Base-by-base conservation (phyloP, 2,888 invertebrate species). In the Monoplex corrugatus region DNA sequence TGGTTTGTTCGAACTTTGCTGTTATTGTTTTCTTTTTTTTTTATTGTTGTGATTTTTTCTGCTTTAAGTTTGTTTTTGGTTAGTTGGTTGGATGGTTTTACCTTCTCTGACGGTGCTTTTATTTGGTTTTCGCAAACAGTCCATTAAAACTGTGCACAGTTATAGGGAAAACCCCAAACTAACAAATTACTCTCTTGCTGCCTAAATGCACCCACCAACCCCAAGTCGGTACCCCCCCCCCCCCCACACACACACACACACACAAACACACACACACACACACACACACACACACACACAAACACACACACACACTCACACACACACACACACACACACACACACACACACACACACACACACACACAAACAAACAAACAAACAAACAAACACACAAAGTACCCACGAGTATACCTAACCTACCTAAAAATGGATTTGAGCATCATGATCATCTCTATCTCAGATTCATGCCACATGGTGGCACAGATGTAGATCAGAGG, bases 391-490 rank as follows among this genome's bases (percentile, higher is more conserved):
- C 28, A 19, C 72, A 6, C 72, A 19, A 43, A 38, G 23, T 3
- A 40, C 28, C 16, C 13, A 23, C 68, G 28, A 13, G n/a, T 28
- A 68, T 3, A 68, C 75, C 1, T 68, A 0, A 57, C 40, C 44
- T 91, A 95, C 95, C 95, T 93, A 90, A 95, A 94, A 19, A 95
- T 93, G 19, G 96, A 96, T 90, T 95, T 95, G 78, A 96, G 92
- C 85, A 96, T 91, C 89, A 96, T 95, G 6, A 94, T 93, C 95
- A 96, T 96, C 90, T 96, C 96, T 23, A 93, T 94, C 89, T 94
- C 93, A 0, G 94, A 95, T 90, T 96, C 96, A 87, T 96, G 95
- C 96, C 96, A 96, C 95, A 96, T 96, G 89, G 96, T 96, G 44
- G 95, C 96, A 88, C 95, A 96, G 89, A 94, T 94, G 92, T 95